A percentile compares a stretch with the other conserved stretches of the same genome.
Evolutionary conservation across 2,113 vertebrate genomes (phyloP).

Genomic region (Stegastes partitus): DNA sequence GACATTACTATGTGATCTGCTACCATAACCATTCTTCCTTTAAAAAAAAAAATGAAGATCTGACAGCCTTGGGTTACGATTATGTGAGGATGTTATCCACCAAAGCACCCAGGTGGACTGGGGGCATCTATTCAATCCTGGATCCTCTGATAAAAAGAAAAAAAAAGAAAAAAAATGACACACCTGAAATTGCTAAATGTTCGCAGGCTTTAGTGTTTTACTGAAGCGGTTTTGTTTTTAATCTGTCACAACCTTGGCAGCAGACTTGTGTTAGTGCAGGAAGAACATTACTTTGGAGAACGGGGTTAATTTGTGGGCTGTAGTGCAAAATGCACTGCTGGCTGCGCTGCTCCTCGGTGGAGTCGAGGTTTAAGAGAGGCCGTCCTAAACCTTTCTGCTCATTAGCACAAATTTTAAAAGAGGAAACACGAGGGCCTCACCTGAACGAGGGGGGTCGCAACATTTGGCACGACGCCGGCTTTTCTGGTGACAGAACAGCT

Average conservation of each 20-base stretch:
- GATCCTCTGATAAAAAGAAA: slow-evolving; percentile 25
- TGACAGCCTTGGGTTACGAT: slow-evolving; percentile 55
- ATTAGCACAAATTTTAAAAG: slow-evolving; percentile 22
- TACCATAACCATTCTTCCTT: slow-evolving; percentile 52
- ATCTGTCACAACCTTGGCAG: neutral
- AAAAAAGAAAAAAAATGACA: slow-evolving; percentile 22
- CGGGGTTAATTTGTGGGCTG: neutral
- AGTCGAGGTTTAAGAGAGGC: slow-evolving; percentile 33
- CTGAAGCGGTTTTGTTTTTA: slow-evolving; percentile 21
- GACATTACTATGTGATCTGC: slow-evolving; percentile 64
- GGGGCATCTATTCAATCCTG: slow-evolving; percentile 49
- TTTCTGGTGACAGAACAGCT: slow-evolving; percentile 38
- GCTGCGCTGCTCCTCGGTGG: neutral
- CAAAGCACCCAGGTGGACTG: slow-evolving; percentile 48
- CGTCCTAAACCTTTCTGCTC: slow-evolving; percentile 27
- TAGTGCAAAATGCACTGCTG: neutral
- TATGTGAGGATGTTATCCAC: slow-evolving; percentile 67
- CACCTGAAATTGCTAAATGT: slow-evolving; percentile 51
- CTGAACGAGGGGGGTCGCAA: slow-evolving; percentile 33
- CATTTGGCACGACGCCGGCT: slow-evolving; percentile 33
- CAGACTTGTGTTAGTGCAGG: neutral
- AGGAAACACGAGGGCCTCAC: slow-evolving; percentile 18
- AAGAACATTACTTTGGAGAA: neutral
- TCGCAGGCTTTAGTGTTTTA: slow-evolving; percentile 1
- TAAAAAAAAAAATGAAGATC: slow-evolving; percentile 57